Base-by-base conservation (phyloP, 2,113 vertebrate genomes). In the Equus przewalskii region DNA sequence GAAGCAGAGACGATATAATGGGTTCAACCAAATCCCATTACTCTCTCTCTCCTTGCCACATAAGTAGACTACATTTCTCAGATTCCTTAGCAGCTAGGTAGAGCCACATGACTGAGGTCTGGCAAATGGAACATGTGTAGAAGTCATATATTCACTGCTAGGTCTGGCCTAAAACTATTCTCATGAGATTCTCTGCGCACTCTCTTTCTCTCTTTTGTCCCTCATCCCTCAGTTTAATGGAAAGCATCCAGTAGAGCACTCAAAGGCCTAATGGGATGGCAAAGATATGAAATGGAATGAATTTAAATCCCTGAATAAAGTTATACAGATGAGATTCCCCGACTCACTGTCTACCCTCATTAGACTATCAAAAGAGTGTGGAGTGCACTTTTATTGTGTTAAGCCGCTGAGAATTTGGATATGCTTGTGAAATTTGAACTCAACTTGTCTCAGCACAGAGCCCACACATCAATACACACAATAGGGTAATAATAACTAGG, bases 361-460 rank as follows among this genome's bases (percentile, higher is more conserved):
- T 54, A 89, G 49, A 76, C 1, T 33, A 28, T 46, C 33, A 26
- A 24, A 78, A 26, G 33, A 94, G n/a, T 41, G 54, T 76, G 44
- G 54, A 81, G 78, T 67, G 19, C 3, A 81, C 1, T 75, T 87
- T 72, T 64, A 54, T 41, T 83, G 58, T 91, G 8, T 75, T 73
- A 56, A 86, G 8, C 13, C 13, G 56, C 9, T 62, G 16, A 85
- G 18, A 89, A 46, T 70, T 85, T 82, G 24, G 12, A 36, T 89
- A 60, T 33, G 12, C 16, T 83, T 82, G 6, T 90, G 91, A 87
- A 96, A 83, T 49, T 49, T 95, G 41, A 95, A 69, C 28, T 94
- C 22, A 80, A 36, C 36, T 21, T 21, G 1, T 73, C 65, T 89
- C 1, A 70, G 3, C 26, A 44, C 24, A 79, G 80, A 79, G 7